A percentile compares a stretch with the other conserved stretches of the same genome.
Evolutionary conservation across 2,797 vertebrate genomes (phyloP).

Genomic region (Sebastolobus altivelis): DNA sequence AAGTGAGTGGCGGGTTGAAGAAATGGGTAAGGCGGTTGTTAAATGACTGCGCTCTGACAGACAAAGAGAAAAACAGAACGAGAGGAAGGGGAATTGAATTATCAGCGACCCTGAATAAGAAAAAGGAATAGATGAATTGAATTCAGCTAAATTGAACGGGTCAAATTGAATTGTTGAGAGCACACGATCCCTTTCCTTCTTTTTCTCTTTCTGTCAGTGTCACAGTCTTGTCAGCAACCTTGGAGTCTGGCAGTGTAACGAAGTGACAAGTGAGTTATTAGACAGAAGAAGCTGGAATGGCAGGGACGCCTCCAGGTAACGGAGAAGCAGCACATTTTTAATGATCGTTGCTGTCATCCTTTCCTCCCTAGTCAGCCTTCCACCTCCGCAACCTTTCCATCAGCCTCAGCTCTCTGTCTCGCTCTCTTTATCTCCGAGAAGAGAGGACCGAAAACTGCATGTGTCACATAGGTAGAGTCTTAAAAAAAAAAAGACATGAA

Average conservation of each 20-base stretch:
- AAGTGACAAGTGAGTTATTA: slow-evolving; percentile 98
- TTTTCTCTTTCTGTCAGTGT: slow-evolving; percentile 87
- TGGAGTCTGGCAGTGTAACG: slow-evolving; percentile 91
- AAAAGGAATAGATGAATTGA: slow-evolving; percentile 65
- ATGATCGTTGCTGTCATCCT: slow-evolving; percentile 86
- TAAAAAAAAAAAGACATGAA: slow-evolving; percentile 64
- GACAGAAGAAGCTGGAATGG: slow-evolving; percentile 92
- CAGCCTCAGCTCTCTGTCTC: slow-evolving; percentile 71
- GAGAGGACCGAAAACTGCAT: slow-evolving; percentile 62
- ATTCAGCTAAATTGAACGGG: slow-evolving; percentile 58
- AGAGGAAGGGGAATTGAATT: slow-evolving; percentile 59
- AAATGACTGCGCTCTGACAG: slow-evolving; percentile 73
- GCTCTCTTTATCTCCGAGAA: slow-evolving; percentile 69
- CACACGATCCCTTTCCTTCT: slow-evolving; percentile 32
- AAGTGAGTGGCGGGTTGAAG: slow-evolving; percentile 80
- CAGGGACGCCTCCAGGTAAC: slow-evolving; percentile 89
- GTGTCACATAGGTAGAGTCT: slow-evolving; percentile 62
- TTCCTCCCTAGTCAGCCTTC: slow-evolving; percentile 82
- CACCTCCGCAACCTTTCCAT: slow-evolving; percentile 83
- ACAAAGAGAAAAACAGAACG: slow-evolving; percentile 62
- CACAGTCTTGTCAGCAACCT: slow-evolving; percentile 93
- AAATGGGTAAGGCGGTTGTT: slow-evolving; percentile 71
- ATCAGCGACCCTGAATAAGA: slow-evolving; percentile 58
- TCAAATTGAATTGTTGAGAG: slow-evolving; percentile 70
- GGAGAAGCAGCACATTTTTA: slow-evolving; percentile 85